Evolutionary conservation across 2,113 vertebrate genomes (phyloP), one percentile per base, ranked within the genome.

Genomic region (Sapayoa aenigma): DNA sequence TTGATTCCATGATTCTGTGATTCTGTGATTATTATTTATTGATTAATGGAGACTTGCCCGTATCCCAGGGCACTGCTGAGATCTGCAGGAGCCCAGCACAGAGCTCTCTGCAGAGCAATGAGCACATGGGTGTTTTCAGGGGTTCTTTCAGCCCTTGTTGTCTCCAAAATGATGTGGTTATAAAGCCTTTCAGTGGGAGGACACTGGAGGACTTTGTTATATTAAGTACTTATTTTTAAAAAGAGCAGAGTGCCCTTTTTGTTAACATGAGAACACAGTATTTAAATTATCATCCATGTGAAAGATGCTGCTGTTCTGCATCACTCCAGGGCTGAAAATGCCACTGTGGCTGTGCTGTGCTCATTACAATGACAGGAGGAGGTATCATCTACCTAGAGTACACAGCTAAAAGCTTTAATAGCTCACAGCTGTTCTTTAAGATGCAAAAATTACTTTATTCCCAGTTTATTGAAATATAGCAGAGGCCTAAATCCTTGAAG

Each of bases 401-500:
- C 69, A 44, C 23, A 59, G 52, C 84, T 85, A 97, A 27, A 24
- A 85, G 31, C 14, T 93, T 20, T 96, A 95, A 95, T 95, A 76
- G n/a, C 90, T 95, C 87, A 71, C 94, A 97, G 87, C 85, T 94
- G 88, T 49, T 88, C 76, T 80, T 84, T 58, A 84, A 89, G 90
- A 79, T 82, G 66, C 60, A 96, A 75, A 65, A 93, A 78, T 96
- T 49, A 74, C 86, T 94, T 96, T 94, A 95, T 84, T 94, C 90
- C 69, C 53, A 35, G 80, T 96, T 96, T 95, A 95, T 90, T 95
- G 96, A 94, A 95, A 72, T 94, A 67, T 56, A 96, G 81, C 42
- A 90, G 82, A 94, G 83, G 79, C 33, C 80, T 77, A 96, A 97
- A 92, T 94, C 91, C 94, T 92, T 62, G 11, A 31, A 92, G 76